phyloP scores from a whole-genome alignment of 2,888 invertebrate genomes.

The Corythucha ciliata region DNA sequence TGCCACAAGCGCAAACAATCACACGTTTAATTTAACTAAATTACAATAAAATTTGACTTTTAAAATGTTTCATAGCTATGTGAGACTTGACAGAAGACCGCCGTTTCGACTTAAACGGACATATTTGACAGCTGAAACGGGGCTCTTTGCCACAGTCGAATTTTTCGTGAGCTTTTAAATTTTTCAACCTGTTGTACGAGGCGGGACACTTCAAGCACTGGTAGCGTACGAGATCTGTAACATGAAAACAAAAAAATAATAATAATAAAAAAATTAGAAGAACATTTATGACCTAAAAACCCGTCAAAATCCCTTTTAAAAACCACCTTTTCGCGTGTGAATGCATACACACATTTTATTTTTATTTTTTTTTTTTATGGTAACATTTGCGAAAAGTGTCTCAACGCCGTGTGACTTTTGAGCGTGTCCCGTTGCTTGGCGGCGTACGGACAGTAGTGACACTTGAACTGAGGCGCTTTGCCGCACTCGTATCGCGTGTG shows the following conservation, averaged over 20 bases:
- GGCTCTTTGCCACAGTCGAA: constrained; percentile 35
- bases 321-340: not conserved
- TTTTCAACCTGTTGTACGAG: constrained; percentile 30
- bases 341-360: not conserved
- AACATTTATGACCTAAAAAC: not conserved
- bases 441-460: not conserved
- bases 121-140: constrained; percentile 28
- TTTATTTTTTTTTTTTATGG: too few species aligned
- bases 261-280: not conserved
- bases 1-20: too few species aligned
- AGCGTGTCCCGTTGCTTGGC: too few species aligned
- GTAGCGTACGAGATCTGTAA: too few species aligned
- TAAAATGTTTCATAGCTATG: too few species aligned
- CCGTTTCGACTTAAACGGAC: constrained; percentile 28
- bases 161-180: constrained; percentile 29
- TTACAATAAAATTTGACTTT: too few species aligned
- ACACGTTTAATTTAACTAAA: too few species aligned
- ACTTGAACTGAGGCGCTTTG: not conserved
- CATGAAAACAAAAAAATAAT: too few species aligned
- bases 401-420: too few species aligned
- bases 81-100: too few species aligned
- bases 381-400: too few species aligned
- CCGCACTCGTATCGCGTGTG: constrained; percentile 29
- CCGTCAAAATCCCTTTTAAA: not conserved
- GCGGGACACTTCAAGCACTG: constrained; percentile 34